A percentile compares a stretch with the other conserved stretches of the same genome.
phyloP scores from a whole-genome alignment of 2,113 vertebrate genomes.

The Neolamprologus brichardi region DNA sequence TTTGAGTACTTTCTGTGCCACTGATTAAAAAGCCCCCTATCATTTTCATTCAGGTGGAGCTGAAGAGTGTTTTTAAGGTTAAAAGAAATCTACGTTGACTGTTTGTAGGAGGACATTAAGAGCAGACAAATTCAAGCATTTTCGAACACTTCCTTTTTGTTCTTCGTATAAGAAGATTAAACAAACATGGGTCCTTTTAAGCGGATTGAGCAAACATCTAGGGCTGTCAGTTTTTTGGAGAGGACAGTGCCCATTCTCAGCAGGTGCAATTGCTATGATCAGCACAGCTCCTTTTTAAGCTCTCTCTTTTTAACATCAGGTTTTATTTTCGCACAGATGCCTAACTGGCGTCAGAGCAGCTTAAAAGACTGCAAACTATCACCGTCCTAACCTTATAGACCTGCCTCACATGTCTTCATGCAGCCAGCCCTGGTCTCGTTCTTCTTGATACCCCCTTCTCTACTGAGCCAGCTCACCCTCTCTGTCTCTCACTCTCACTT shows the following conservation, averaged over 20 bases:
- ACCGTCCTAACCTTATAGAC: background rate
- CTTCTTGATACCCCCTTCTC: constrained; percentile 20
- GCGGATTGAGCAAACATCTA: background rate
- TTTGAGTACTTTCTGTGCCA: background rate
- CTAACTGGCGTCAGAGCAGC: background rate
- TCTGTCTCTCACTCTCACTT: constrained; percentile 17
- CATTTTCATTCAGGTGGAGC: background rate
- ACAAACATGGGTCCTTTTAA: background rate
- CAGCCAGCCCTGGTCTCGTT: constrained; percentile 12
- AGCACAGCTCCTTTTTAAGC: background rate
- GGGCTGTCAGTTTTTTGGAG: background rate
- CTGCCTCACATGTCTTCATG: background rate
- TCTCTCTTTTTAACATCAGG: background rate
- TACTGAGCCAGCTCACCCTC: constrained; percentile 4
- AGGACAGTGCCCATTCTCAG: background rate
- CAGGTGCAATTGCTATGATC: background rate
- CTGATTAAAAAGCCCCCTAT: background rate
- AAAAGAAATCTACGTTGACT: background rate
- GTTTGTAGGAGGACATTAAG: background rate
- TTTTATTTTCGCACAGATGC: background rate
- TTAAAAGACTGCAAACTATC: background rate
- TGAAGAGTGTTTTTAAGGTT: background rate
- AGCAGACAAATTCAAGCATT: background rate
- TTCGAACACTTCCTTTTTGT: background rate
- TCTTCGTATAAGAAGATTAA: background rate